Base-by-base conservation (phyloP, 1,140 invertebrate genomes). In the Heterodera schachtii region DNA sequence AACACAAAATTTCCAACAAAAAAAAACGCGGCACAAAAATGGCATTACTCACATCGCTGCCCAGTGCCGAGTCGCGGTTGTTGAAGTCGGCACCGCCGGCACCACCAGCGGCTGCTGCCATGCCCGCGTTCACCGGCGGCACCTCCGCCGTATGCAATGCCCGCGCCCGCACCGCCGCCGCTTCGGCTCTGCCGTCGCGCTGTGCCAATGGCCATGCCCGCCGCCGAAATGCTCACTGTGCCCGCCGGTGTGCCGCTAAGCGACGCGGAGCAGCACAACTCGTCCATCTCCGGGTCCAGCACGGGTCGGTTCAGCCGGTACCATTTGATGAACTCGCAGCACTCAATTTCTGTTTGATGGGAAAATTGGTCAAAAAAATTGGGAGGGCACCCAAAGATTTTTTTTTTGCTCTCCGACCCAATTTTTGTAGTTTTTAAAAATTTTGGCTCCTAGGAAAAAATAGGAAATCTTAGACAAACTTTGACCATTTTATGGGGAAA, bases 221-320 rank as follows among this genome's bases (percentile, higher is more conserved):
- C 57, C 57, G 44, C 74, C 66, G 31, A 31, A 43, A 11, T 13
- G 46, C 74, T 52, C 21, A 19, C 21, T 75, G 46, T 44, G 13
- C 74, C 47, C 44, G 52, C 66, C 44, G 70, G 70, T 9, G 52
- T 11, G n/a, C 76, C 76, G 70, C 70, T 69, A 2, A 69, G 41
- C 46, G 76, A 78, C 9, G 52, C 47, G 44, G 76, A 78, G 69
- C 13, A 60, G 19, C 76, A 67, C 44, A 78, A 3, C 70, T 78
- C 76, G 66, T 44, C 21, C 49, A 78, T 64, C 70, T 78, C 76
- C 21, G 76, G 76, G 70, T 78, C 76, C 44, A 78, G 44, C 70
- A 43, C 60, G 21, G 16, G 43, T 21, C 76, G 57, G 41, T 78
- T 64, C 11, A 44, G 19, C 7, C 47, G 47, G n/a, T 64, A 78